These are phyloP conservation scores for Cyanoramphus novaezelandiae DNA, from an alignment of 2,113 vertebrate species.

Conservation along the genomic window DNA sequence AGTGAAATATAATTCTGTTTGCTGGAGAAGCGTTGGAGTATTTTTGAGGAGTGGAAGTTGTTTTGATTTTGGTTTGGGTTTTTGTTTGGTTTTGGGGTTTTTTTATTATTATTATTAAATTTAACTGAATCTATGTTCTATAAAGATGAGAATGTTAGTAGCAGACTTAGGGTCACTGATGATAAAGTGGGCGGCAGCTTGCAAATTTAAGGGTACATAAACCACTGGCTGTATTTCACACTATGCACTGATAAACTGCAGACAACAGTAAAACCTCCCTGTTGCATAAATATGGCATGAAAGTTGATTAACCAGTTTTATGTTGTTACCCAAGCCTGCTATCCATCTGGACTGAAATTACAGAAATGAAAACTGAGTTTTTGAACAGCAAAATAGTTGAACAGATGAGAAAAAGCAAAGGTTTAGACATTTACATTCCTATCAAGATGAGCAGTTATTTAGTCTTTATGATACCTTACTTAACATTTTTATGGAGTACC, in stretches of 20 bases:
- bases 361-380: constrained; percentile 45
- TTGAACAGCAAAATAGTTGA: neutral
- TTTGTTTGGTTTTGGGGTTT: neutral
- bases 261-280: constrained; percentile 67
- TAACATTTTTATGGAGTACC: neutral
- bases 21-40: neutral
- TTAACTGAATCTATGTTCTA: neutral
- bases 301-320: constrained; percentile 76
- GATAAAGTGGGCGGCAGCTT: constrained; percentile 49
- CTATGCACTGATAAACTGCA: constrained; percentile 41
- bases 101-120: neutral
- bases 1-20: constrained; percentile 46
- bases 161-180: constrained; percentile 27
- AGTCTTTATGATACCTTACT: neutral
- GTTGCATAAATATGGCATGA: constrained; percentile 73
- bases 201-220: constrained; percentile 68
- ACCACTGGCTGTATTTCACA: constrained; percentile 58
- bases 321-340: constrained; percentile 68
- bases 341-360: constrained; percentile 69
- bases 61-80: no score
- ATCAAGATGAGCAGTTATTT: neutral
- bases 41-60: neutral
- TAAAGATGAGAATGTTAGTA: constrained; percentile 15
- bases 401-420: neutral
- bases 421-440: neutral